Base-by-base conservation (phyloP, 2,113 vertebrate species). In the Nesoenas mayeri region DNA sequence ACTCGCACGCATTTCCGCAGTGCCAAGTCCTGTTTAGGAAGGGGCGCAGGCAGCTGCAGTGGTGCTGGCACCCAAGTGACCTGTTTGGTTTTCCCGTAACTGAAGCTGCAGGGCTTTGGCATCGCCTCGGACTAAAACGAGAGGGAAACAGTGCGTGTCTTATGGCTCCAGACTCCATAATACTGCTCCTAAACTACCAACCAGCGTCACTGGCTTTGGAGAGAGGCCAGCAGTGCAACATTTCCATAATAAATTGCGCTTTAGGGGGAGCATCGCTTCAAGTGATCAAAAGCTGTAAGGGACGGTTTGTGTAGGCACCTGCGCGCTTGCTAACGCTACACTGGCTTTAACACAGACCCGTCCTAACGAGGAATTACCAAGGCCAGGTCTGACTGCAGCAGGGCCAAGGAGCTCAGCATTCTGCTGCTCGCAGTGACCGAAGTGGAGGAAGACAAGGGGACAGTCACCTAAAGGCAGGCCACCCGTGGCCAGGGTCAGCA, bases 41-140 rank as follows among this genome's bases (percentile, higher is more conserved):
- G 50, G 77, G 58, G 48, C 73, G 71, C 56, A 71, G 61, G 66
- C 77, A 83, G 88, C 89, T 71, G 5, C 3, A 81, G 21, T 16
- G 77, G 71, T 83, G 88, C 88, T 95, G 82, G 44, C 58, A 72
- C 91, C 83, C 44, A 31, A 11, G 28, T 84, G 69, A 69, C 84
- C 80, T 89, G 95, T 65, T 93, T 67, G 69, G 64, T 78, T 91
- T 96, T 84, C 64, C 88, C 72, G 6, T 57, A 85, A 84, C 83
- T 96, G 86, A 92, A 81, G 91, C 91, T 92, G 86, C 83, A 89
- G 86, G 89, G 77, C 61, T 97, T 95, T 95, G 89, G 94, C 92
- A 47, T 51, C 79, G 85, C 86, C 78, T 82, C 0, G 4, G 88
- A 65, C 61, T 83, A 57, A 72, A 91, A 65, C 0, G 18, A 91